A percentile compares a stretch with the other conserved stretches of the same genome.
Conservation (phyloP, 2,113 vertebrate species). For the Sakesphorus luctuosus region DNA sequence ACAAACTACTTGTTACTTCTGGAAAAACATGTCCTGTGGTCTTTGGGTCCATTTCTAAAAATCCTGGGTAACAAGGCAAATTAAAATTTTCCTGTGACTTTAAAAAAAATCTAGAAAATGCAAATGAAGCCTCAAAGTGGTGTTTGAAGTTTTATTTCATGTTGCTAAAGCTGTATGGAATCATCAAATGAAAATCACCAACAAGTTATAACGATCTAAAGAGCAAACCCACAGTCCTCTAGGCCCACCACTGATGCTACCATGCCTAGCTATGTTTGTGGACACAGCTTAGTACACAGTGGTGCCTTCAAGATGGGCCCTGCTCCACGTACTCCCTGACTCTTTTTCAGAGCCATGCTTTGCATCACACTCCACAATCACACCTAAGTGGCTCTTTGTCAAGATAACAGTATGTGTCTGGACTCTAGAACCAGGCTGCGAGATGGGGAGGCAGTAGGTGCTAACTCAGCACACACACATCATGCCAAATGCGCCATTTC, state of each 20-base stretch:
- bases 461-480: background rate
- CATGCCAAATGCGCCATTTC: background rate
- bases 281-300: background rate
- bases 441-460: background rate
- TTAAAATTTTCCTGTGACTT: background rate
- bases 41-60: background rate
- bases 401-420: background rate
- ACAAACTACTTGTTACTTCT: background rate
- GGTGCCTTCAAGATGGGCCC: background rate
- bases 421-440: background rate
- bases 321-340: accelerated
- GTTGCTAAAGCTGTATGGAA: background rate
- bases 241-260: accelerated
- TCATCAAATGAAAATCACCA: background rate
- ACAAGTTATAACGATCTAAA: background rate
- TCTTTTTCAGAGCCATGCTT: background rate
- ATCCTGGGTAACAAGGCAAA: background rate
- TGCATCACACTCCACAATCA: background rate
- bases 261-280: background rate
- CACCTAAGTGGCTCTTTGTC: background rate
- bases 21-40: accelerated
- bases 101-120: background rate
- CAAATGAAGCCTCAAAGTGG: background rate
- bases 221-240: background rate
- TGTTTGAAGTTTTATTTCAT: background rate